phyloP scores from a whole-genome alignment of 2,888 invertebrate genomes.

The Archips crataeganus region DNA sequence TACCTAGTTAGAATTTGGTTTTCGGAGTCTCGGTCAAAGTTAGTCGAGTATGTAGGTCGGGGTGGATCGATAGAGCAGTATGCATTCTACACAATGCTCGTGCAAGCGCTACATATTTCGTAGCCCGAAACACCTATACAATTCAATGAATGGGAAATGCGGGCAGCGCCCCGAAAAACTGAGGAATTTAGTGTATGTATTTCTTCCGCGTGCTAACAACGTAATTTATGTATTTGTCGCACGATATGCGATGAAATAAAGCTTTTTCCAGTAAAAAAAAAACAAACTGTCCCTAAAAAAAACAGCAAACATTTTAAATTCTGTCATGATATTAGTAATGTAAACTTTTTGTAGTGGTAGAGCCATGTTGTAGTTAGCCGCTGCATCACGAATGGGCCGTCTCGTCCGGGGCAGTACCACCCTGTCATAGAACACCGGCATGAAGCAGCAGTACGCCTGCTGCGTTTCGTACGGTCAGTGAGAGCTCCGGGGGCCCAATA shows the following conservation, averaged over 20 bases:
- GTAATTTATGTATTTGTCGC: not conserved
- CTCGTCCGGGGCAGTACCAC: no score
- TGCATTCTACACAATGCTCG: conserved; percentile 15
- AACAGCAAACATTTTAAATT: not conserved
- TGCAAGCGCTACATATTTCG: conserved; percentile 12
- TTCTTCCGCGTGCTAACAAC: not conserved
- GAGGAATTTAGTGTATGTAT: not conserved
- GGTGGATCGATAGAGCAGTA: conserved; percentile 27
- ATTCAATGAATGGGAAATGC: not conserved
- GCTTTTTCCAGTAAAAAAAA: not conserved
- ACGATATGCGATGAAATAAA: not conserved
- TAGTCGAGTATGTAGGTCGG: conserved; percentile 30
- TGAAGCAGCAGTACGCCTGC: no score
- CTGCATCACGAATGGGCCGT: no score
- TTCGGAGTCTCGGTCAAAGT: conserved; percentile 16
- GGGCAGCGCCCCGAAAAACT: not conserved
- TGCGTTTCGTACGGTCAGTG: no score
- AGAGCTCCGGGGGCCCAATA: no score
- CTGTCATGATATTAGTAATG: no score
- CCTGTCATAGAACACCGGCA: no score
- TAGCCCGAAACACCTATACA: not conserved
- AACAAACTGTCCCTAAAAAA: not conserved
- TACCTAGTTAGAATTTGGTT: conserved; percentile 7
- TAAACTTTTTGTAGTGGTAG: no score
- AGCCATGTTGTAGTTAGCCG: no score